phyloP scores from a whole-genome alignment of 2,113 vertebrate genomes.

The Cheirogaleus medius region DNA sequence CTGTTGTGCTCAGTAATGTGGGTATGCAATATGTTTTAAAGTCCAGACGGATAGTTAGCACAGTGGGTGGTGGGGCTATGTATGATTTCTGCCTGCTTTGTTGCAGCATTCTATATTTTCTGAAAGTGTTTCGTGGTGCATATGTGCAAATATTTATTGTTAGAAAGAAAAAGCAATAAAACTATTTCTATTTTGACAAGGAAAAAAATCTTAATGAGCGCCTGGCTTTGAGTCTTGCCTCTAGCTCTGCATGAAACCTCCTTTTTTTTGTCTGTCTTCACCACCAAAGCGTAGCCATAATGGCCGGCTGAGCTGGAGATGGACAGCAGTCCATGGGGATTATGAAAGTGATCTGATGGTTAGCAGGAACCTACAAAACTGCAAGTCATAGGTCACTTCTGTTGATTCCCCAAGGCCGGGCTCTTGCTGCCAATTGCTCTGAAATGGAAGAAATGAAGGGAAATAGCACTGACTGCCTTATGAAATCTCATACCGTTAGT shows the following conservation, averaged over 20 bases:
- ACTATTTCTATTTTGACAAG: background rate
- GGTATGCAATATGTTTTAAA: background rate
- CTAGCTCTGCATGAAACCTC: background rate
- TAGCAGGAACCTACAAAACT: background rate
- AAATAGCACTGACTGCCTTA: background rate
- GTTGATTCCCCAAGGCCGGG: background rate
- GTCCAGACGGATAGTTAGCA: background rate
- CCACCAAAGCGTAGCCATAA: background rate
- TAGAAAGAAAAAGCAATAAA: background rate
- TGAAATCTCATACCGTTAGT: background rate
- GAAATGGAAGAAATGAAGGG: background rate
- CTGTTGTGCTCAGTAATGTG: background rate
- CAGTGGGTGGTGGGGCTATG: background rate
- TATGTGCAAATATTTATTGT: background rate
- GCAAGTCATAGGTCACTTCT: slow-evolving; percentile 1
- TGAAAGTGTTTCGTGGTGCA: background rate
- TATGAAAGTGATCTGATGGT: background rate
- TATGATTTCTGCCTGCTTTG: background rate
- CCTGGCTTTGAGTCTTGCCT: background rate
- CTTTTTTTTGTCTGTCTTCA: background rate
- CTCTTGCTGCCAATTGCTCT: background rate
- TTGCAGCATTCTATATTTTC: background rate
- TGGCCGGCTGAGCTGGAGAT: slow-evolving; percentile 44
- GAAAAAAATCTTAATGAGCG: background rate
- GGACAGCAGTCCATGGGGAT: background rate